Percentiles rank a stretch among this genome's conserved stretches.
Evolutionary conservation across 1,140 invertebrate species (phyloP).

Genomic region (Polypedilum vanderplanki): DNA sequence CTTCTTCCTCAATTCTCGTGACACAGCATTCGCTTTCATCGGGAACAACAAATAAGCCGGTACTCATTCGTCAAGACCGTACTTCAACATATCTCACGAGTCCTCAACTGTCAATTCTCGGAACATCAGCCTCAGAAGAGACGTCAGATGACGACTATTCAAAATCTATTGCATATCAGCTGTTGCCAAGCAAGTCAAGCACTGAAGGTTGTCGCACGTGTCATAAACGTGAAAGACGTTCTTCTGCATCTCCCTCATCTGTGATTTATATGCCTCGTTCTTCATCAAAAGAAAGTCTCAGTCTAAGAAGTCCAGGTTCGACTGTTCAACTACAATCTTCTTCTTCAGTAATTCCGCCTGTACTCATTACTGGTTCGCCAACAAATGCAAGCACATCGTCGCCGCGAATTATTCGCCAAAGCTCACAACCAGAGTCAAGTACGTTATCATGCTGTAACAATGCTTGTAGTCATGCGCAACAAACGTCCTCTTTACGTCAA

Average conservation of each 20-base stretch:
- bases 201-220: background rate
- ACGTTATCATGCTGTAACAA: conserved; percentile 54
- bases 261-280: conserved; percentile 29
- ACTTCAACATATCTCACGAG: conserved; percentile 65
- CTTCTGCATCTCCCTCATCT: conserved; percentile 34
- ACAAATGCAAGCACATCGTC: conserved; percentile 40
- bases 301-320: conserved; percentile 45
- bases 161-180: conserved; percentile 37
- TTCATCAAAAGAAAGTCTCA: conserved; percentile 30
- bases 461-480: conserved; percentile 51
- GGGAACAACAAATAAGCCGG: conserved; percentile 54
- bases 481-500: conserved; percentile 73
- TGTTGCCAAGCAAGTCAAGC: conserved; percentile 31
- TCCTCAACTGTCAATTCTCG: conserved; percentile 61
- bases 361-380: conserved; percentile 62
- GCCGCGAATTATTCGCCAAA: conserved; percentile 76
- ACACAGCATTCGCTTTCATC: conserved; percentile 32
- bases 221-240: conserved; percentile 30
- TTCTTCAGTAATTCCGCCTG: conserved; percentile 48
- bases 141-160: conserved; percentile 36
- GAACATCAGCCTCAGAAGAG: conserved; percentile 73
- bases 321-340: conserved; percentile 54
- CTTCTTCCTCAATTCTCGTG: background rate
- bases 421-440: conserved; percentile 80
- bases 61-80: conserved; percentile 74